phyloP scores from a whole-genome alignment of 2,113 vertebrate species.

The Acanthochromis polyacanthus region DNA sequence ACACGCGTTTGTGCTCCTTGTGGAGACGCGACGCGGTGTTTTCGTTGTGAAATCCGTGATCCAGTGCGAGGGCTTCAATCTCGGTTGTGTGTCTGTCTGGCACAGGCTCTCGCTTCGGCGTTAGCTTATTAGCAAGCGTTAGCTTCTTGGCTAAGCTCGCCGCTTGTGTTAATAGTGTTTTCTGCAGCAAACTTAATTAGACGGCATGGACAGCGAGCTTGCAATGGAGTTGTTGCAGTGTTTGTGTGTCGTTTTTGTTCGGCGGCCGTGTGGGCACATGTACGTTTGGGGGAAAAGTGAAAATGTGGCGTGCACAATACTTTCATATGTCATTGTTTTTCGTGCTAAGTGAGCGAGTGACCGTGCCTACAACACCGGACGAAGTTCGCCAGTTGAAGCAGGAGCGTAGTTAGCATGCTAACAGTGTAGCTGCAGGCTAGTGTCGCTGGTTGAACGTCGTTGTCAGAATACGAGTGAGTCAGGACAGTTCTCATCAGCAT shows the following conservation, averaged over 20 bases:
- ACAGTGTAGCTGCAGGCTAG: conserved; percentile 63
- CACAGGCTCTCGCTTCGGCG: conserved; percentile 75
- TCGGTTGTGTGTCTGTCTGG: conserved; percentile 79
- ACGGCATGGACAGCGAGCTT: conserved; percentile 29
- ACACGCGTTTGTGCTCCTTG: conserved; percentile 20
- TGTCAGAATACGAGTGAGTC: conserved; percentile 53
- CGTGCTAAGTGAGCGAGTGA: conserved; percentile 74
- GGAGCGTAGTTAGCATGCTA: conserved; percentile 77
- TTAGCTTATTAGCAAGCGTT: conserved; percentile 77
- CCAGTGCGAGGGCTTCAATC: conserved; percentile 76
- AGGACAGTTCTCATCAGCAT: conserved; percentile 41
- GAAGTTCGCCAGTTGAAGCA: conserved; percentile 73
- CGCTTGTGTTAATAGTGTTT: conserved; percentile 66
- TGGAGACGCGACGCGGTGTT: conserved; percentile 44
- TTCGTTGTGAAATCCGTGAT: conserved; percentile 65
- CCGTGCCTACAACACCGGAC: conserved; percentile 66
- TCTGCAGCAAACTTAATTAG: conserved; percentile 71
- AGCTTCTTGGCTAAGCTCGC: conserved; percentile 72
- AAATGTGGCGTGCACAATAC: conserved; percentile 42
- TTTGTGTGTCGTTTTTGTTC: not conserved
- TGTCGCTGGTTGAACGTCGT: conserved; percentile 34
- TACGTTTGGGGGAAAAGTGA: not conserved
- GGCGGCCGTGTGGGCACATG: accelerated
- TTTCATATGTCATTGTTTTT: conserved; percentile 69
- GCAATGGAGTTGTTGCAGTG: conserved; percentile 34